These are phyloP conservation scores for Illadopsis cleaveri DNA, from an alignment of 2,113 vertebrate species.

Conservation along the genomic window DNA sequence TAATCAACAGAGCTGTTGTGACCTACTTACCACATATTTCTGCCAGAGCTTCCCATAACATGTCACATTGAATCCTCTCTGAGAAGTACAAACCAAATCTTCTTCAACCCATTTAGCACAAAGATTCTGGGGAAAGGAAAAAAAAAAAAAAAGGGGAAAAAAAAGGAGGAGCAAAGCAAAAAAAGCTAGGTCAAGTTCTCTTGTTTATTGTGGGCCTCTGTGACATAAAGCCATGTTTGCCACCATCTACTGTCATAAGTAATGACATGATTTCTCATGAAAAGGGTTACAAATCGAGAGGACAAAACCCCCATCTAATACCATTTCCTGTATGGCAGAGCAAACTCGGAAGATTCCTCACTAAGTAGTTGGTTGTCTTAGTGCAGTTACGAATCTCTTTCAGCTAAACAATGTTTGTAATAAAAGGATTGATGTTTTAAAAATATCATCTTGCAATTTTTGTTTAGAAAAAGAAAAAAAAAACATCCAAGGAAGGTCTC, in stretches of 20 bases:
- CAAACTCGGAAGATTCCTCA: background rate
- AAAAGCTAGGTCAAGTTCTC: constrained; percentile 57
- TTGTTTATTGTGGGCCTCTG: constrained; percentile 37
- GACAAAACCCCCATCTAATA: background rate
- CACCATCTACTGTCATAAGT: constrained; percentile 16
- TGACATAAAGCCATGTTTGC: constrained; percentile 35
- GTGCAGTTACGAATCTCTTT: background rate
- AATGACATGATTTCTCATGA: constrained; percentile 45
- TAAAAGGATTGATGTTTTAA: background rate
- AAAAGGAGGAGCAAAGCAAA: background rate
- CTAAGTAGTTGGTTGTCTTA: background rate
- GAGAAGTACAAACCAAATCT: constrained; percentile 48
- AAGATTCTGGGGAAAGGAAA: background rate
- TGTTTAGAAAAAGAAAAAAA: background rate
- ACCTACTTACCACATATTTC: constrained; percentile 72
- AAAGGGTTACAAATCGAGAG: constrained; percentile 13
- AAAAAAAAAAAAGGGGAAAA: background rate
- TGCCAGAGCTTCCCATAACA: constrained; percentile 50
- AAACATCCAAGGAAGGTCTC: background rate
- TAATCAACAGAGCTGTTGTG: constrained; percentile 69
- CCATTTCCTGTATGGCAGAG: background rate
- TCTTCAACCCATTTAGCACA: constrained; percentile 54
- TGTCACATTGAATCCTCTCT: constrained; percentile 58
- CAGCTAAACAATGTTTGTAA: background rate
- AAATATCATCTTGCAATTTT: background rate